A percentile compares a stretch with the other conserved stretches of the same genome.
Evolutionary conservation across 1,140 invertebrate species (phyloP).

Genomic region (Drosophila arizonae): DNA sequence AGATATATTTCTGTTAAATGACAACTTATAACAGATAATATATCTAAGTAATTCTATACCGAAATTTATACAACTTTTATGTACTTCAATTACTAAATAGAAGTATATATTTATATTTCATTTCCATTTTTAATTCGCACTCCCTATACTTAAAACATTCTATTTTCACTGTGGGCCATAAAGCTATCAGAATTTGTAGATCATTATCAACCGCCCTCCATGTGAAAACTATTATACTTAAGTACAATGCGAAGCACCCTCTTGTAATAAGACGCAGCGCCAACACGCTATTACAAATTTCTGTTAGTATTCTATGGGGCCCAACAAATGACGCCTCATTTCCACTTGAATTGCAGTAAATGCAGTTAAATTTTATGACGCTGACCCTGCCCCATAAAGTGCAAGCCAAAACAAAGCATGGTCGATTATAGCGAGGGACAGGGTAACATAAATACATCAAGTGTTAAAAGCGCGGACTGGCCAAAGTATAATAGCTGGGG

Average conservation of each 20-base stretch:
- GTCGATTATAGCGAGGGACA: neutral
- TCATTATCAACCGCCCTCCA: neutral
- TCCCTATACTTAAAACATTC: neutral
- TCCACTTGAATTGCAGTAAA: slow-evolving; percentile 58
- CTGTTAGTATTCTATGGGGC: slow-evolving; percentile 40
- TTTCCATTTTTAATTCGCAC: no score
- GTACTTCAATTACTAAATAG: no score
- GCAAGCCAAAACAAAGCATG: slow-evolving; percentile 17
- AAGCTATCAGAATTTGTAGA: neutral
- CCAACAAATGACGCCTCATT: slow-evolving; percentile 66
- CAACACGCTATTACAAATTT: slow-evolving; percentile 32
- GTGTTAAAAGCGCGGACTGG: slow-evolving; percentile 19
- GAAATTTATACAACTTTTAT: no score
- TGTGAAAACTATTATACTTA: neutral
- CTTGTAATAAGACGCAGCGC: neutral
- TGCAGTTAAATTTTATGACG: slow-evolving; percentile 71
- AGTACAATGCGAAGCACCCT: neutral
- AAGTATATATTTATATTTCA: no score
- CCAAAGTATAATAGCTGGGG: neutral
- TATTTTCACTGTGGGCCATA: neutral
- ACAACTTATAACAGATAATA: no score
- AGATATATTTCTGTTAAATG: no score
- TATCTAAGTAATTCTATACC: no score
- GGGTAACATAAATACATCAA: slow-evolving; percentile 65
- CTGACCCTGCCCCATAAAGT: slow-evolving; percentile 56